These are phyloP conservation scores for Pyrrhosoma nymphula DNA, from an alignment of 2,888 invertebrate species.

Conservation along the genomic window DNA sequence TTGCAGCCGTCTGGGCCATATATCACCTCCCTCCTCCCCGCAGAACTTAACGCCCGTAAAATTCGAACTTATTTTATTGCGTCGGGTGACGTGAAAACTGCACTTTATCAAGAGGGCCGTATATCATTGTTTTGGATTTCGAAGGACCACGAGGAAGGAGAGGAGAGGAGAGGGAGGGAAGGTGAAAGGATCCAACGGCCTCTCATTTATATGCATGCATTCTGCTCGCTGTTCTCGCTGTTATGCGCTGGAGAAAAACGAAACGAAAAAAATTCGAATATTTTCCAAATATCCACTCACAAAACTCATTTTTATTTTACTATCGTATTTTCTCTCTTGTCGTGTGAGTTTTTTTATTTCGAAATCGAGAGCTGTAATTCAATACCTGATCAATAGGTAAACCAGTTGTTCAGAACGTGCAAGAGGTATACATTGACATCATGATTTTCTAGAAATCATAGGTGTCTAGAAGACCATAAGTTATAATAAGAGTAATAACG, in stretches of 20 bases:
- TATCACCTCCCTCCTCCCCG: background rate
- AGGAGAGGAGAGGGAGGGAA: too few relatives aligned
- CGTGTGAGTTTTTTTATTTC: too few relatives aligned
- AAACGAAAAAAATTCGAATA: background rate
- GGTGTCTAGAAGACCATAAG: too few relatives aligned
- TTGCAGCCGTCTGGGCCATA: background rate
- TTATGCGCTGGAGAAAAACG: background rate
- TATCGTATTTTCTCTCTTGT: too few relatives aligned
- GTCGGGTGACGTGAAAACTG: background rate
- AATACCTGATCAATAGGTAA: too few relatives aligned
- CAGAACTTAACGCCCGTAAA: background rate
- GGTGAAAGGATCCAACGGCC: background rate
- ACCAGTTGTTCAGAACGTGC: too few relatives aligned
- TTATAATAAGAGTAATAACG: too few relatives aligned
- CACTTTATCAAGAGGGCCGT: background rate
- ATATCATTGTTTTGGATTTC: background rate
- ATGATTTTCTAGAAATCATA: too few relatives aligned
- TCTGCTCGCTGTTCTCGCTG: background rate
- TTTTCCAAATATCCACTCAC: background rate
- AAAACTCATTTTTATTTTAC: background rate
- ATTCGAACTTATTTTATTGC: slow-evolving; percentile 10
- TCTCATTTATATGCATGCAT: background rate
- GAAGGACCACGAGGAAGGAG: background rate
- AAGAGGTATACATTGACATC: too few relatives aligned
- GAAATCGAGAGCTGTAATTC: too few relatives aligned